A percentile compares a stretch with the other conserved stretches of the same genome.
Evolutionary conservation across 2,888 invertebrate species (phyloP).

Genomic region (Prostheceraeus crozeri): DNA sequence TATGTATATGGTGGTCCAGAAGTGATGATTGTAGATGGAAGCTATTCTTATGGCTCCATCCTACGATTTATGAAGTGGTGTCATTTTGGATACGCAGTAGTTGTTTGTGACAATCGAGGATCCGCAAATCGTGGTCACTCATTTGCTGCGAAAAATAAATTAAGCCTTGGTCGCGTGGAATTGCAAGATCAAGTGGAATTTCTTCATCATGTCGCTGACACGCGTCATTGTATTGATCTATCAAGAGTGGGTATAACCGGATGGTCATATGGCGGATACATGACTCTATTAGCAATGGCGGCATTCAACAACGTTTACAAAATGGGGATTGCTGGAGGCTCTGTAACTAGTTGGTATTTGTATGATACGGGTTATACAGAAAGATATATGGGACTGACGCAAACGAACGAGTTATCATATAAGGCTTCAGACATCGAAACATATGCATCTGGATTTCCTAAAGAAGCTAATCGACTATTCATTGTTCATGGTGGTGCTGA

Average conservation of each 20-base stretch:
- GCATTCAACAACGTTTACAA: constrained; percentile 81
- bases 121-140: constrained; percentile 81
- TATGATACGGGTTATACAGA: constrained; percentile 99
- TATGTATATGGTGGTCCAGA: constrained; percentile 98
- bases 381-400: constrained; percentile 83
- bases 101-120: constrained; percentile 87
- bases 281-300: constrained; percentile 84
- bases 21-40: constrained; percentile 78
- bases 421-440: neutral
- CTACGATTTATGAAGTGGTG: too few species aligned
- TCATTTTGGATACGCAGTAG: constrained; percentile 87
- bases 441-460: constrained; percentile 26
- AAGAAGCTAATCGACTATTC: constrained; percentile 64
- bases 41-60: too few species aligned
- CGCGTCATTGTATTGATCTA: constrained; percentile 74
- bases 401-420: constrained; percentile 62
- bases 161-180: constrained; percentile 86
- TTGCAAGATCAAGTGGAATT: constrained; percentile 90
- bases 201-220: constrained; percentile 71
- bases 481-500: constrained; percentile 95
- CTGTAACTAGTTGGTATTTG: constrained; percentile 89
- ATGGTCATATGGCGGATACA: constrained; percentile 96
- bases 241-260: constrained; percentile 87
- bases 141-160: constrained; percentile 81
- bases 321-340: constrained; percentile 86